phyloP scores from a whole-genome alignment of 2,113 vertebrate species.

The Rynchops niger region DNA sequence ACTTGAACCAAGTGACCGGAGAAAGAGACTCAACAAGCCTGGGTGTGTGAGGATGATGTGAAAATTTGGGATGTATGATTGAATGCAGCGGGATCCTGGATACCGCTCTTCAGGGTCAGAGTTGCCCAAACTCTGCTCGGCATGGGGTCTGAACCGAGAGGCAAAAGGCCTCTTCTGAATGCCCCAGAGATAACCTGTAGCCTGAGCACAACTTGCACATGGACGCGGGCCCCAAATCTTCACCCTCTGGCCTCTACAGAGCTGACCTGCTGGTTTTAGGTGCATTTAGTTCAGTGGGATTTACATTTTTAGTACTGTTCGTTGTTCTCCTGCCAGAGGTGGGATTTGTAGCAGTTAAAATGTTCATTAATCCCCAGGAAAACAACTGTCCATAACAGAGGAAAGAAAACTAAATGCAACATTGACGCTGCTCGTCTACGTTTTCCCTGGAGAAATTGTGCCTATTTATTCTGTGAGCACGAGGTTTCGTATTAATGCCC shows the following conservation, averaged over 20 bases:
- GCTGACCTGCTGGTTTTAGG: not conserved
- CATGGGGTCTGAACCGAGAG: not conserved
- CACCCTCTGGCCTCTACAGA: not conserved
- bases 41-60: not conserved
- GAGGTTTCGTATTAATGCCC: not conserved
- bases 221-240: accelerated
- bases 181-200: not conserved
- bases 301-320: not conserved
- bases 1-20: not conserved
- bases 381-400: not conserved
- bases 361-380: not conserved
- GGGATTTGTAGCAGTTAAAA: not conserved
- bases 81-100: not conserved
- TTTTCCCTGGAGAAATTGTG: not conserved
- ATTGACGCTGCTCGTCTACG: not conserved
- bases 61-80: not conserved
- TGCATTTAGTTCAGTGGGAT: not conserved
- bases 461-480: not conserved
- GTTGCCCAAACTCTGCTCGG: not conserved
- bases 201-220: not conserved
- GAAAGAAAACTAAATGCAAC: not conserved
- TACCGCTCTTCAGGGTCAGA: not conserved
- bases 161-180: not conserved
- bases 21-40: not conserved
- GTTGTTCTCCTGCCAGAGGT: not conserved